These are phyloP conservation scores for Pterostichus niger DNA, from an alignment of 2,888 invertebrate species.

Conservation along the genomic window DNA sequence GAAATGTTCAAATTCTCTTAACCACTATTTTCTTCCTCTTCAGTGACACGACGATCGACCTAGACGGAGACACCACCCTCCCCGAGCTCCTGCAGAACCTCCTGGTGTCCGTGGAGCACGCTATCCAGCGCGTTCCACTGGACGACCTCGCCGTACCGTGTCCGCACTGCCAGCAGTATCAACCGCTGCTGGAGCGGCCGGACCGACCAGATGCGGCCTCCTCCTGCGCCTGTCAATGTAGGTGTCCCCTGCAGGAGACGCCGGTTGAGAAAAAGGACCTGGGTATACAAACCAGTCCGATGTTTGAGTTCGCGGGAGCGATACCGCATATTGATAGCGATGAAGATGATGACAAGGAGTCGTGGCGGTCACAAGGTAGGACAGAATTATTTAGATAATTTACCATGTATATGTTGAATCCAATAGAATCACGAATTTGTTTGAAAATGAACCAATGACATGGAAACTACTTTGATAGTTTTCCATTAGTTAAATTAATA, in stretches of 20 bases:
- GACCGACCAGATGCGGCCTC: conserved; percentile 70
- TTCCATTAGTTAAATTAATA: too few species aligned
- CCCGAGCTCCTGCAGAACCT: conserved; percentile 83
- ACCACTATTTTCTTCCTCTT: not conserved
- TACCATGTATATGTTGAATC: too few species aligned
- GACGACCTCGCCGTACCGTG: conserved; percentile 84
- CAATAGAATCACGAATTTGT: too few species aligned
- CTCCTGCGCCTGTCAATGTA: conserved; percentile 75
- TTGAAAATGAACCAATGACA: too few species aligned
- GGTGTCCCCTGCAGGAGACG: conserved; percentile 72
- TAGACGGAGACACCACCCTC: conserved; percentile 76
- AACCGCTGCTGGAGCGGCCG: conserved; percentile 75
- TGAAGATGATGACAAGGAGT: conserved; percentile 81
- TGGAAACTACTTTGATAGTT: too few species aligned
- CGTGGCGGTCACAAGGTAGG: conserved; percentile 73
- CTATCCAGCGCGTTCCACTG: conserved; percentile 83
- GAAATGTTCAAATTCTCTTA: not conserved
- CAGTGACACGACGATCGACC: conserved; percentile 61
- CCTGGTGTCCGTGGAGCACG: conserved; percentile 84
- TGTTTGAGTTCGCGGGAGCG: conserved; percentile 83
- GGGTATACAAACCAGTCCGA: conserved; percentile 78
- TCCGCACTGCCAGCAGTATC: conserved; percentile 77
- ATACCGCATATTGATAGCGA: conserved; percentile 88
- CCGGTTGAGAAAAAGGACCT: conserved; percentile 75
- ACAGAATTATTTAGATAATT: not conserved